phyloP scores from a whole-genome alignment of 2,888 invertebrate genomes.

The Piscicola geometra region DNA sequence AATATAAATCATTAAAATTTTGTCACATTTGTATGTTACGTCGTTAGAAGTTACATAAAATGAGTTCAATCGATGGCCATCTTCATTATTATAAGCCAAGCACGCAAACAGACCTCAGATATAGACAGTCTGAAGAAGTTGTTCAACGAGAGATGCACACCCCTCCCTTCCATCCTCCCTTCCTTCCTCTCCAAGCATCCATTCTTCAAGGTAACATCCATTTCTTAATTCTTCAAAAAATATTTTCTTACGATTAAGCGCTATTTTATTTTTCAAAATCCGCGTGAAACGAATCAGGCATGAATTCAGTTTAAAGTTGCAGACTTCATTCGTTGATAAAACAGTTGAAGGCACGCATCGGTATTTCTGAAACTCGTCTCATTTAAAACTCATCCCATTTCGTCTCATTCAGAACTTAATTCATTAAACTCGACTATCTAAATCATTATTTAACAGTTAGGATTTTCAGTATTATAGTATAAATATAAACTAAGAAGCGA shows the following conservation, averaged over 20 bases:
- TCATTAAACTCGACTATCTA: no score
- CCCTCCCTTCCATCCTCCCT: neutral
- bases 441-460: no score
- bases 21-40: no score
- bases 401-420: no score
- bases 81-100: no score
- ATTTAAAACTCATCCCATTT: no score
- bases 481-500: no score
- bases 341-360: neutral
- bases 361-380: no score
- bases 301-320: neutral
- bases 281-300: neutral
- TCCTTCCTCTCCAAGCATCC: slow-evolving; percentile 1
- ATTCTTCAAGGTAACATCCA: neutral
- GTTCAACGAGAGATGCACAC: neutral
- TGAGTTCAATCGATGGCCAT: no score
- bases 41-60: no score
- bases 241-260: neutral
- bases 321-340: neutral
- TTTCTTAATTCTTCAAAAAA: neutral
- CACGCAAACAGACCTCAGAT: neutral
- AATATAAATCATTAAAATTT: no score
- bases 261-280: neutral
- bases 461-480: no score
- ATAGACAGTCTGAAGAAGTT: neutral